Base-by-base conservation (phyloP, 2,888 invertebrate genomes). In the Invenusta paracnida region DNA sequence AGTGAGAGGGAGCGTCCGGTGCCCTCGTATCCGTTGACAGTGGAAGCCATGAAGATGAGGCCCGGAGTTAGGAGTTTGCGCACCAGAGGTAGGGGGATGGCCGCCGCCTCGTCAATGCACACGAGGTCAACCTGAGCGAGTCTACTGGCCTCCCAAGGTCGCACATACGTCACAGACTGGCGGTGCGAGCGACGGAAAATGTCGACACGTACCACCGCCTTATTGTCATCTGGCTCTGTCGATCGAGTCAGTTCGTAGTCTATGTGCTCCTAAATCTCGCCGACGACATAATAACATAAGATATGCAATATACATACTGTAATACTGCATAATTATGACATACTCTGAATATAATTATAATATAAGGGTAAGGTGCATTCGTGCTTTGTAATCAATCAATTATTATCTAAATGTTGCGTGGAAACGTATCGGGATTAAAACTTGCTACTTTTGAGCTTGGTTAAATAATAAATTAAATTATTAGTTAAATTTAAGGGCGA, bases 41-140 rank as follows among this genome's bases (percentile, higher is more conserved):
- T 99, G 0, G 98, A 99, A 0, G 99, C 95, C 90, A 99, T 94
- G 90, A 99, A 96, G 13, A 96, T 95, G 48, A 98, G 93, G 0
- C 82, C 83, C 5, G 67, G 66, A 0, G 95, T 95, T 86, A 96
- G 93, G 91, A 98, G 95, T 0, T 94, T 94, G 88, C 96, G 95
- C 0, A 99, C 97, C 89, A 95, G 94, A 0, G 96, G 95, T 86
- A 99, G 92, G 0, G 99, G 99, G 88, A 99, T 99, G 2, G 99
- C 99, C 0, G 99, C 99, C 0, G 99, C 99, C 92, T 99, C 99
- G 91, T 99, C 99, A 86, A 99, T 97, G 0, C 99, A 94, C 31
- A 99, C 93, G 67, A 99, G 92, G 91, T 99, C 98, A 0, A 84
- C 73, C 67, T 73, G 67, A 67, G 28, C 84, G 17, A 73, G 23